A percentile compares a stretch with the other conserved stretches of the same genome.
phyloP scores from a whole-genome alignment of 2,888 invertebrate species.

The Magallana nippona region DNA sequence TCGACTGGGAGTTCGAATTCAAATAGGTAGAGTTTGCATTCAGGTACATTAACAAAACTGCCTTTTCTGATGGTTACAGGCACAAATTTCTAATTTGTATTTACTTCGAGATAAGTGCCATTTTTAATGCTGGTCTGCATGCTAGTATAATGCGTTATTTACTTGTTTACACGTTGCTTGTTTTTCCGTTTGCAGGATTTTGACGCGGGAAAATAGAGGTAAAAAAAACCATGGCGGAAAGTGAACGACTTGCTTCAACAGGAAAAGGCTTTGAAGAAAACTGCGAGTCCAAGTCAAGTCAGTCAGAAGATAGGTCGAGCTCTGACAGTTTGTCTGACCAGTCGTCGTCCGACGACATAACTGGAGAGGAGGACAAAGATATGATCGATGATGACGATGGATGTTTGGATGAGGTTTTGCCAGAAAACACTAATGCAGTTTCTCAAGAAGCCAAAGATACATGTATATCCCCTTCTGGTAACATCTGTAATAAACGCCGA shows the following conservation, averaged over 20 bases:
- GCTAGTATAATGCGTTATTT: too few species aligned
- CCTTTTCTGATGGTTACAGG: too few species aligned
- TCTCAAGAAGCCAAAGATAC: too few species aligned
- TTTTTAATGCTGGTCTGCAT: too few species aligned
- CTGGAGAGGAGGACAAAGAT: not conserved
- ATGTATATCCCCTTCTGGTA: too few species aligned
- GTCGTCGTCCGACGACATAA: not conserved
- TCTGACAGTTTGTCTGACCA: not conserved
- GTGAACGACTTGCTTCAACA: conserved; percentile 13
- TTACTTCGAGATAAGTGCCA: too few species aligned
- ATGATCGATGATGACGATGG: not conserved
- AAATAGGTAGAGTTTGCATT: too few species aligned
- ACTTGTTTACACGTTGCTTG: not conserved
- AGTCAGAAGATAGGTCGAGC: not conserved
- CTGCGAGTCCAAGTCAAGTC: not conserved
- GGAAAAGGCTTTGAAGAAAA: not conserved
- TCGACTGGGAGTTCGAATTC: too few species aligned
- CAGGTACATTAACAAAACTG: too few species aligned
- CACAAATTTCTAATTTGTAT: too few species aligned
- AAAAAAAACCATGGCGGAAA: conserved; percentile 9
- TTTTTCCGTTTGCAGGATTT: not conserved
- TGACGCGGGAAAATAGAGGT: conserved; percentile 19
- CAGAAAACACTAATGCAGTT: too few species aligned
- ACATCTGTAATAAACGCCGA: not conserved
- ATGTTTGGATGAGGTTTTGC: too few species aligned